Conservation (phyloP, 2,888 invertebrate species). For the Drosophila ustulata region DNA sequence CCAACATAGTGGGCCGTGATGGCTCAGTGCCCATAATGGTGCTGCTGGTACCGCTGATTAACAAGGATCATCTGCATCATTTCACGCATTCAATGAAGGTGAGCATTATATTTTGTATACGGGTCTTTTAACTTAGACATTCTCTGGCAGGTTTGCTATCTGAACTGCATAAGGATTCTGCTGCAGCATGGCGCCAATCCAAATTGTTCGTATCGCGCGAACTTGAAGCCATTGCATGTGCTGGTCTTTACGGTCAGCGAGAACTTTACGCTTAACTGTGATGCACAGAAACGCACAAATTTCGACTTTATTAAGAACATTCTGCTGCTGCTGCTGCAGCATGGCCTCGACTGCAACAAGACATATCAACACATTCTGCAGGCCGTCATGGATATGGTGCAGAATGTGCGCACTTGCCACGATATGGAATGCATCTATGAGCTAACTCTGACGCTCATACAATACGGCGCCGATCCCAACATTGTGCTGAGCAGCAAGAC, state of each 20-base stretch:
- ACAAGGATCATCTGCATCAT: conserved; percentile 90
- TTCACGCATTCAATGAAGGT: conserved; percentile 91
- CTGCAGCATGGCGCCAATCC: conserved; percentile 90
- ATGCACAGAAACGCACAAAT: conserved; percentile 88
- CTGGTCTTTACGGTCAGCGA: conserved; percentile 90
- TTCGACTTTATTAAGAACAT: conserved; percentile 90
- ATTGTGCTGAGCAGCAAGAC: conserved; percentile 86
- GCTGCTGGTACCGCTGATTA: conserved; percentile 90
- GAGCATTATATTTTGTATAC: conserved; percentile 30
- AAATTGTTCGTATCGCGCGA: conserved; percentile 89
- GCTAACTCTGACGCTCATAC: conserved; percentile 89
- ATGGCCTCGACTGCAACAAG: conserved; percentile 89
- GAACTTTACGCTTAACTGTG: conserved; percentile 89
- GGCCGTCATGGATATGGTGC: conserved; percentile 89
- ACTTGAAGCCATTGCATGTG: conserved; percentile 89
- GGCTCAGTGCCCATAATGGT: conserved; percentile 91
- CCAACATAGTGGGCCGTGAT: conserved; percentile 90
- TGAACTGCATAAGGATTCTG: conserved; percentile 89
- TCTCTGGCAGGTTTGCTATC: conserved; percentile 87
- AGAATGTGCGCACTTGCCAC: conserved; percentile 88
- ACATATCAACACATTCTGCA: conserved; percentile 90
- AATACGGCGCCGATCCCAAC: conserved; percentile 91
- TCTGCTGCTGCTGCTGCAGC: conserved; percentile 88
- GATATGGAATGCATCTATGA: conserved; percentile 90
- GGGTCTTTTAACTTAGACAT: neutral